Conservation (phyloP, 2,113 vertebrate species). For the Odobenus rosmarus region DNA sequence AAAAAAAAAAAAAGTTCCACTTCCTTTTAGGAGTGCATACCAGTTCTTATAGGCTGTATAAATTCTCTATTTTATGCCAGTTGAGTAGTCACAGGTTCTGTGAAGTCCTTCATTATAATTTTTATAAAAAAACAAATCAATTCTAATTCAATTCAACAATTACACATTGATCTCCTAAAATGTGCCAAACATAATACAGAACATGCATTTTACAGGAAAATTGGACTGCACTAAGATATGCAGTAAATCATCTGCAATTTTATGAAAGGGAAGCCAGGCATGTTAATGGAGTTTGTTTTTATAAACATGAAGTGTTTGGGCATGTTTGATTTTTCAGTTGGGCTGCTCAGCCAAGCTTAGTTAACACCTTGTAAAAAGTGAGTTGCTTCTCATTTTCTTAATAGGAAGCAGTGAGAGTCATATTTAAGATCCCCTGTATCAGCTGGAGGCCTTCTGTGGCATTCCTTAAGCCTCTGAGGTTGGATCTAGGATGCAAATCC, state of each 20-base stretch:
- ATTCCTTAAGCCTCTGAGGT: constrained; percentile 34
- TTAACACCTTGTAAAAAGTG: constrained; percentile 81
- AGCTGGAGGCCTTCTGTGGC: constrained; percentile 49
- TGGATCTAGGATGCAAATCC: constrained; percentile 60
- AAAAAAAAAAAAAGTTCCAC: constrained; percentile 53
- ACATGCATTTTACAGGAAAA: constrained; percentile 64
- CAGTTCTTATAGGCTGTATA: constrained; percentile 50
- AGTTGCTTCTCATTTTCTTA: constrained; percentile 78
- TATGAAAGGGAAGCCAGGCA: constrained; percentile 70
- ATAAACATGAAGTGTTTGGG: constrained; percentile 78
- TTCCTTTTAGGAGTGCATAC: constrained; percentile 52
- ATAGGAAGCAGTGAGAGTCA: constrained; percentile 58
- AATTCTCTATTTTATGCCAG: constrained; percentile 64
- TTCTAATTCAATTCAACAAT: constrained; percentile 73
- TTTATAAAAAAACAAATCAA: constrained; percentile 73
- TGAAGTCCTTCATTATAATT: constrained; percentile 67
- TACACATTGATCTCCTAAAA: constrained; percentile 47
- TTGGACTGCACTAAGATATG: constrained; percentile 58
- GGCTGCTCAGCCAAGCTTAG: constrained; percentile 74
- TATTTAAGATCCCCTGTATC: constrained; percentile 60
- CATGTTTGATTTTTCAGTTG: constrained; percentile 79
- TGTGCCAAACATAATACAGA: constrained; percentile 67
- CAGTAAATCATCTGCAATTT: constrained; percentile 79
- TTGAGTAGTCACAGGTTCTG: constrained; percentile 9
- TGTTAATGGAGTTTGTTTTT: constrained; percentile 80